These are phyloP conservation scores for Solen grandis DNA, from an alignment of 1,140 invertebrate species.

Conservation along the genomic window DNA sequence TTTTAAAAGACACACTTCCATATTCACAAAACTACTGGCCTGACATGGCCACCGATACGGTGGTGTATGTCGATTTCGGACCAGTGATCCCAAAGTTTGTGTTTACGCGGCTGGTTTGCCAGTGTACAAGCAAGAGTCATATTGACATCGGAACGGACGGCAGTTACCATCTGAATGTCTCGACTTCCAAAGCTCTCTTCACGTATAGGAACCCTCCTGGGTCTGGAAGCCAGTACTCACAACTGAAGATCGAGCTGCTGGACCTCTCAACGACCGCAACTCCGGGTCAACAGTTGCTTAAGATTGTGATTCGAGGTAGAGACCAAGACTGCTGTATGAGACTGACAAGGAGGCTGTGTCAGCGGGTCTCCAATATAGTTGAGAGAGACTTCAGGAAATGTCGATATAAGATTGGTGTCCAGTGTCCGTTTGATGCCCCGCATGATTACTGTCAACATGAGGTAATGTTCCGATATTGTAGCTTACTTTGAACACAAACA, in stretches of 20 bases:
- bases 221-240: no score
- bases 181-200: conserved; percentile 55
- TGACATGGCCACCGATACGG: conserved; percentile 25
- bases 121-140: conserved; percentile 50
- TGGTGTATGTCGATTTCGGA: conserved; percentile 58
- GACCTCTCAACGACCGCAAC: conserved; percentile 16
- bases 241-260: conserved; percentile 60
- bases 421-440: conserved; percentile 56
- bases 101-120: conserved; percentile 60
- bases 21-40: conserved; percentile 57
- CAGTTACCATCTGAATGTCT: conserved; percentile 50
- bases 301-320: conserved; percentile 53
- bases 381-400: conserved; percentile 61
- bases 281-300: conserved; percentile 55
- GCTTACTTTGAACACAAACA: no score
- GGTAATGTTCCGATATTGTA: no score
- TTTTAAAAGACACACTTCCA: conserved; percentile 45
- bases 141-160: conserved; percentile 43
- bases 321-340: not conserved
- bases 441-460: conserved; percentile 57
- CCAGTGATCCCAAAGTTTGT: conserved; percentile 50
- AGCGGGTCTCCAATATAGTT: conserved; percentile 56
- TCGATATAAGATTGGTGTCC: conserved; percentile 52
- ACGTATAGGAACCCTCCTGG: conserved; percentile 49
- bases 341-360: conserved; percentile 26